phyloP scores from a whole-genome alignment of 1,140 invertebrate species.

The Idris sp. region DNA sequence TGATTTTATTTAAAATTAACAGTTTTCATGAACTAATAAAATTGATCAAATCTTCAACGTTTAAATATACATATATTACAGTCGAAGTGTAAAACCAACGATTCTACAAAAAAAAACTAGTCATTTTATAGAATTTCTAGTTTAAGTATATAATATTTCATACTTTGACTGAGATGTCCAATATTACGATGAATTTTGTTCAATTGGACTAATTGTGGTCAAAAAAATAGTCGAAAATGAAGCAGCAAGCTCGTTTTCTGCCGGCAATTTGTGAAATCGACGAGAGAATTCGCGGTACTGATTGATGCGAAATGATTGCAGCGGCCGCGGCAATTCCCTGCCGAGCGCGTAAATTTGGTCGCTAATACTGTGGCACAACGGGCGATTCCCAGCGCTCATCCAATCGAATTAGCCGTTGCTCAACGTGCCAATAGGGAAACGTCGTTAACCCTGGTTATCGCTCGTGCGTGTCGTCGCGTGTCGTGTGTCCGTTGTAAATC shows the following conservation, averaged over 20 bases:
- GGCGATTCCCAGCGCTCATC: constrained; percentile 18
- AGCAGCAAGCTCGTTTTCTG: constrained; percentile 21
- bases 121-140: too few relatives aligned
- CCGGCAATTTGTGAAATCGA: constrained; percentile 47
- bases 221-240: constrained; percentile 45
- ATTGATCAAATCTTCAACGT: too few relatives aligned
- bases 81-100: too few relatives aligned
- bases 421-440: constrained; percentile 74
- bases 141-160: too few relatives aligned
- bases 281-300: constrained; percentile 49
- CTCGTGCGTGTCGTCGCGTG: constrained; percentile 72
- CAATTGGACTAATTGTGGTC: constrained; percentile 32
- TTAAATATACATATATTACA: too few relatives aligned
- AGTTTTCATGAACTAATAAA: too few relatives aligned
- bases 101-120: too few relatives aligned
- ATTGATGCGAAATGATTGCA: constrained; percentile 58
- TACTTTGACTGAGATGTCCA: too few relatives aligned
- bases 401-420: constrained; percentile 75
- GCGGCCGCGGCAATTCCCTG: constrained; percentile 47
- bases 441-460: constrained; percentile 76
- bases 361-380: constrained; percentile 62
- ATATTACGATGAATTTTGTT: constrained; percentile 10
- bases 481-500: constrained; percentile 72
- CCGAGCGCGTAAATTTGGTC: constrained; percentile 60
- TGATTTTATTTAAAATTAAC: too few relatives aligned